Base-by-base conservation (phyloP, 2,888 invertebrate species). In the Blomia tropicalis region DNA sequence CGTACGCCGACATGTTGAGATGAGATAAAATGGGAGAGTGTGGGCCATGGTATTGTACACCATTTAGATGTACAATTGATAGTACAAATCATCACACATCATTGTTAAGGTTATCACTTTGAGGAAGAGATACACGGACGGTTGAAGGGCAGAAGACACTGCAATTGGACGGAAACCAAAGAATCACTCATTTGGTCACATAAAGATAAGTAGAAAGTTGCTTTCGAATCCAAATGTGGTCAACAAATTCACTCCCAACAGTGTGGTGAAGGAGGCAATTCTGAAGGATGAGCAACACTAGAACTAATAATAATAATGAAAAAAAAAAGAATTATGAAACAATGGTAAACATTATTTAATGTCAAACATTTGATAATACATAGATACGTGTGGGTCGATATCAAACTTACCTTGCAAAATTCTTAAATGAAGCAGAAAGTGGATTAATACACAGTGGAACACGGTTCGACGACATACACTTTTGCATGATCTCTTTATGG, bases 391-490 rank as follows among this genome's bases (percentile, higher is more conserved):
- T n/a, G n/a, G n/a, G n/a, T n/a, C n/a, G 36, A 7, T 36, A 36
- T 36, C 7, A 36, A 36, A 69, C 73, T 70, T 87, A 96, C 95
- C 92, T 96, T 81, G 93, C 90, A 83, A 98, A 98, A 82, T 91
- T 95, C 82, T 95, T 95, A 82, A 95, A 98, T 76, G 96, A 93
- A 76, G 95, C 93, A 74, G 95, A 95, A 79, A 93, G 92, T 71
- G 96, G 98, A 80, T 98, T 98, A 80, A 98, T 96, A 81, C 96
- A 96, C 71, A 98, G 81, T 70, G 98, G 96, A 71, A 98, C 92
- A 70, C 92, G 84, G 73, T 87, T 88, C 72, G 89, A 87, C 76
- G 89, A 88, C 64, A 71, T 69, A 75, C 90, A 81, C 77, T 93
- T 91, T 77, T 95, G 93, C 73, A 89, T 86, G 77, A 98, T 93